Base-by-base conservation (phyloP, 1,140 invertebrate species). In the Vollenhovia emeryi region DNA sequence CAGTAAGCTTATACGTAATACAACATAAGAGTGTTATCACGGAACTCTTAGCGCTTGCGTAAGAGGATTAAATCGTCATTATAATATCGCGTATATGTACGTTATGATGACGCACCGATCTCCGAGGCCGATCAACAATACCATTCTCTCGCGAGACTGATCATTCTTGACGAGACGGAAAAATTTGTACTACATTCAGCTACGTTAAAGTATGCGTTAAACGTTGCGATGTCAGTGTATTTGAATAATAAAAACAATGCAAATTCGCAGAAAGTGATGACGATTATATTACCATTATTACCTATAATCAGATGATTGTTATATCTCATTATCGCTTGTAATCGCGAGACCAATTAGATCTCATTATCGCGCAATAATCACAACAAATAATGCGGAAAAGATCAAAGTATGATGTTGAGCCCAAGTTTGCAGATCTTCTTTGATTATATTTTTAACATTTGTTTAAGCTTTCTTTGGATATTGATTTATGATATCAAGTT, bases 11-110 rank as follows among this genome's bases (percentile, higher is more conserved):
- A 24, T n/a, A 50, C 27, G 55, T 66, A 59, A 73, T 84, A 71
- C 57, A 40, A 52, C 33, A 21, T 27, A 24, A 66, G 21, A 66
- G 5, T 8, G 52, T 88, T 86, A 75, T 88, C 48, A 55, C 55
- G n/a, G 30, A 76, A 62, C 68, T 73, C 43, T 87, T 76, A 64
- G 15, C 52, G 40, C 55, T 45, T 83, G 52, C 21, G 45, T 66
- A 18, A 76, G 40, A 24, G 21, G 82, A 88, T 80, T 74, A 60
- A 59, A 18, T 52, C 27, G 24, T 43, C 55, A 40, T 8, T 43
- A 71, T 18, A 21, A 48, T 40, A 64, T 68, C 64, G 24, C 45
- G 21, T 7, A 27, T 13, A 40, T 7, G 21, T 9, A 43, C 59
- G 21, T 36, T 15, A 68, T 8, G 1, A 68, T 8, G 1, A 75